A percentile compares a stretch with the other conserved stretches of the same genome.
Conservation (phyloP, 2,888 invertebrate genomes). For the Noctua pronuba region DNA sequence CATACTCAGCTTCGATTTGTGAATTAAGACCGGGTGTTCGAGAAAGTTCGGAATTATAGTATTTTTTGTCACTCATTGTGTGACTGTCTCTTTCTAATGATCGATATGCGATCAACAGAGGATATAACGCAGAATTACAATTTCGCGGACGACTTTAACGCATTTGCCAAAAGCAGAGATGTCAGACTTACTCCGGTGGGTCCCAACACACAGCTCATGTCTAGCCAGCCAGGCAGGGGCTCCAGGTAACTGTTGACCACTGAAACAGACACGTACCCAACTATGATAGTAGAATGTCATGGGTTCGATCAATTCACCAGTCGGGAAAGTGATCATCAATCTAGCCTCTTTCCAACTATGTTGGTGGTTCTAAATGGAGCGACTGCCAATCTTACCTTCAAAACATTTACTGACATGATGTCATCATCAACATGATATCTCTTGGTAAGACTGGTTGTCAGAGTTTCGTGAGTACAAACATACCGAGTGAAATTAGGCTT, state of each 20-base stretch:
- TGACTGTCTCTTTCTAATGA: too few relatives aligned
- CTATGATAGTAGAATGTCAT: neutral
- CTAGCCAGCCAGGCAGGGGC: slow-evolving; percentile 36
- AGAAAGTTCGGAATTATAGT: neutral
- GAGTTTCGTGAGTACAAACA: neutral
- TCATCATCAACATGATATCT: neutral
- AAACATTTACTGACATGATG: neutral
- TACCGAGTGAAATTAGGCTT: neutral
- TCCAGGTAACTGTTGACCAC: slow-evolving; percentile 27
- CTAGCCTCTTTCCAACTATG: neutral
- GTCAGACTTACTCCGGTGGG: slow-evolving; percentile 34
- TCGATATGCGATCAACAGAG: neutral
- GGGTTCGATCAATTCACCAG: neutral
- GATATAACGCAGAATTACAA: neutral
- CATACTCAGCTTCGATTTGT: neutral
- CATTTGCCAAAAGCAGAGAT: neutral
- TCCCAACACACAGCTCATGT: slow-evolving; percentile 27
- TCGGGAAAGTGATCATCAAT: neutral
- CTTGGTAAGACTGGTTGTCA: neutral
- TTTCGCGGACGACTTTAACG: neutral
- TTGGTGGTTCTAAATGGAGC: neutral
- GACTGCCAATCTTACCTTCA: neutral
- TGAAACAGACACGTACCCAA: slow-evolving; percentile 14
- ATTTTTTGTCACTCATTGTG: neutral
- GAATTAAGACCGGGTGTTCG: neutral